These are phyloP conservation scores for Spinibarbus caldwelli DNA, from an alignment of 2,797 vertebrate species.

Conservation along the genomic window DNA sequence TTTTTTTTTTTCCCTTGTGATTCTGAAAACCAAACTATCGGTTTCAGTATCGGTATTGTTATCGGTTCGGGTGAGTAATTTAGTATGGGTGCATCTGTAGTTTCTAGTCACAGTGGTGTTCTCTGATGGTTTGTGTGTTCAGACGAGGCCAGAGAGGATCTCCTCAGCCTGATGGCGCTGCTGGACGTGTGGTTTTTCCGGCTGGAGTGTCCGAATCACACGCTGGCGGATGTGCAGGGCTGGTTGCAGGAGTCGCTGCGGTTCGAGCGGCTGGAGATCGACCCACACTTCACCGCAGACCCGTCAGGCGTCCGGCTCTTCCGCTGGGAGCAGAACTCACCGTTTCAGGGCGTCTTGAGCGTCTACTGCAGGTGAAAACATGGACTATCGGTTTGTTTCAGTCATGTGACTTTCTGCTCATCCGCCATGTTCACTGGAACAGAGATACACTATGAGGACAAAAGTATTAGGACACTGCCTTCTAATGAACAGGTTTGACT, in stretches of 20 bases:
- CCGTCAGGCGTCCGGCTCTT: conserved; percentile 77
- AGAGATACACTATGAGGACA: no score
- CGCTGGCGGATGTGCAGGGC: conserved; percentile 77
- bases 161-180: conserved; percentile 78
- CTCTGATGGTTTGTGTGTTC: conserved; percentile 55
- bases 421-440: neutral
- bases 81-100: neutral
- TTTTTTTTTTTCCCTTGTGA: no score
- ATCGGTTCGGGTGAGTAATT: no score
- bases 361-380: conserved; percentile 85
- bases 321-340: conserved; percentile 81
- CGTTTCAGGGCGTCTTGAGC: conserved; percentile 82
- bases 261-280: conserved; percentile 79
- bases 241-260: conserved; percentile 81
- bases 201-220: conserved; percentile 79
- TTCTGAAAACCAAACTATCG: neutral
- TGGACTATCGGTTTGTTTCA: neutral
- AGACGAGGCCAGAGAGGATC: conserved; percentile 83
- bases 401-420: neutral
- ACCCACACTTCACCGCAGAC: conserved; percentile 74
- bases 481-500: no score
- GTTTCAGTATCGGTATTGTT: neutral
- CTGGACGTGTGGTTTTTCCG: conserved; percentile 79
- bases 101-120: neutral
- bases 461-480: no score